Conservation (phyloP, 2,797 vertebrate genomes). For the Chloroceryle amazona region DNA sequence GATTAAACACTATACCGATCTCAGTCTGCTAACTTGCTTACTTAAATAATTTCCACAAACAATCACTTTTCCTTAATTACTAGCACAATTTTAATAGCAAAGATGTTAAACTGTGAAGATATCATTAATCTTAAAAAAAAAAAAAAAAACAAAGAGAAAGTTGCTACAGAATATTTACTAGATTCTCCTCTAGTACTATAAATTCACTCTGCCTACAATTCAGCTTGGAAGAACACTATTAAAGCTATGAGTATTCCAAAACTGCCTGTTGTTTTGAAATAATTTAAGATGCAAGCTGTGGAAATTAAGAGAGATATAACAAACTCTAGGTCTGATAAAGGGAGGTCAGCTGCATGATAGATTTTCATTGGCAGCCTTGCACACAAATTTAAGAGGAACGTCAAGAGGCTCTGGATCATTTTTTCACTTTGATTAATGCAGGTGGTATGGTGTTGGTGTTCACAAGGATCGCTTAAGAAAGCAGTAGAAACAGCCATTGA, state of each 20-base stretch:
- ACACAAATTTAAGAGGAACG: not conserved
- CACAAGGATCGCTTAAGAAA: not conserved
- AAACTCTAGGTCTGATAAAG: not conserved
- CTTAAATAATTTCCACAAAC: not conserved
- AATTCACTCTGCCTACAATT: not conserved
- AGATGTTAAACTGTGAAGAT: not conserved
- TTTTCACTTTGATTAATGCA: not conserved
- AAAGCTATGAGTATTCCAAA: not conserved
- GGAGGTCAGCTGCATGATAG: not conserved
- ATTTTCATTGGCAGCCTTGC: not conserved
- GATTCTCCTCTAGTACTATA: not conserved
- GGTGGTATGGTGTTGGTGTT: not conserved
- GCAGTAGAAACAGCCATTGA: not conserved
- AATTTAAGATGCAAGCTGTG: not conserved
- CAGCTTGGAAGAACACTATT: not conserved
- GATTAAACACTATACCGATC: not conserved
- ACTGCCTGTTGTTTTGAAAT: not conserved
- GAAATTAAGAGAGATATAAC: not conserved
- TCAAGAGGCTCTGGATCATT: not conserved
- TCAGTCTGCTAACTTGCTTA: not conserved
- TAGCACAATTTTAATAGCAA: not conserved
- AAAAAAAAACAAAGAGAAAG: not conserved
- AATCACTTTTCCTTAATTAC: slow-evolving; percentile 27
- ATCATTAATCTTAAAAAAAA: not conserved
- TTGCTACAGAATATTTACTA: not conserved